Evolutionary conservation across 2,888 invertebrate species (phyloP).

Genomic region (Netelia virgata): DNA sequence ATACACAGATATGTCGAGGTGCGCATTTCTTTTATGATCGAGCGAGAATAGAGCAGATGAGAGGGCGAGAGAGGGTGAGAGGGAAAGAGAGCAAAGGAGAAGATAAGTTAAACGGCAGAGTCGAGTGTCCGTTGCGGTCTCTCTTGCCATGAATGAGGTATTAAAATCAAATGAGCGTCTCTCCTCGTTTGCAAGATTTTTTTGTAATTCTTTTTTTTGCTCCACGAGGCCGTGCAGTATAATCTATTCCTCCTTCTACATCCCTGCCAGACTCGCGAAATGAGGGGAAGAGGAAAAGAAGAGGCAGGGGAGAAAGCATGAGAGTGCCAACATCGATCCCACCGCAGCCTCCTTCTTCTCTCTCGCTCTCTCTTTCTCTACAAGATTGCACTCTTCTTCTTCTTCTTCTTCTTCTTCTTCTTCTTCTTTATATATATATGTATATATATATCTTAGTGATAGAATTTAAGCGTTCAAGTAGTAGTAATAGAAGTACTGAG

Average conservation of each 20-base stretch:
- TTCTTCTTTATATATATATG: neutral
- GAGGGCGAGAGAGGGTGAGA: constrained; percentile 23
- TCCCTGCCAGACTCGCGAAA: neutral
- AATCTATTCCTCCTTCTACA: constrained; percentile 60
- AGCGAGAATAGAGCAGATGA: constrained; percentile 5
- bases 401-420: neutral
- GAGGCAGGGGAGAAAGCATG: constrained; percentile 9
- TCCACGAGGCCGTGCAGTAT: constrained; percentile 25
- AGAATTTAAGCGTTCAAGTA: neutral
- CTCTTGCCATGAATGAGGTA: constrained; percentile 62
- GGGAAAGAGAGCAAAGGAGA: constrained; percentile 29
- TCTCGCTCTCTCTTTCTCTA: neutral
- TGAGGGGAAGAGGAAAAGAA: neutral
- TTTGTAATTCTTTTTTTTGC: constrained; percentile 25
- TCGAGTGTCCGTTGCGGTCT: constrained; percentile 20
- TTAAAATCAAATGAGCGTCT: constrained; percentile 65
- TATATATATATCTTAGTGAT: neutral
- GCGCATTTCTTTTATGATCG: constrained; percentile 21
- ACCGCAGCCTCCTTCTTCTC: constrained; percentile 5
- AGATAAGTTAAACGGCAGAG: constrained; percentile 43
- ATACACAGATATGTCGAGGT: neutral
- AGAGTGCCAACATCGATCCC: constrained; percentile 44
- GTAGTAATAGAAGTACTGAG: neutral
- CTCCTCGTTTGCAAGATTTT: constrained; percentile 52
- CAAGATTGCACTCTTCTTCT: neutral